Conservation (phyloP, 2,888 invertebrate species). For the Cheiracanthium punctorium region DNA sequence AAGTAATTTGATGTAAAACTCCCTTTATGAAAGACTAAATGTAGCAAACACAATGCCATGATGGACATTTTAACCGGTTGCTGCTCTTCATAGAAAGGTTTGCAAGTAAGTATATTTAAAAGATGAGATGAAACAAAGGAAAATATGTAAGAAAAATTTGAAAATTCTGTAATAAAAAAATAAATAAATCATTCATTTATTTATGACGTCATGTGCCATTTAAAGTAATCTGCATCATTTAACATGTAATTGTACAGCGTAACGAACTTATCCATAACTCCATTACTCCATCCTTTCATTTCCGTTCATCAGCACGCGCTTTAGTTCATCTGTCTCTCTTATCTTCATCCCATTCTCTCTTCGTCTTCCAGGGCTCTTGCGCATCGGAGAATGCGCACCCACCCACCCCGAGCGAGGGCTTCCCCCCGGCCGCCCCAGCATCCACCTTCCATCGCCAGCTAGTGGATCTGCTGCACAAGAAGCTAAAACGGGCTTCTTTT, state of each 20-base stretch:
- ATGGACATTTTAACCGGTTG: no score
- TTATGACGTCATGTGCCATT: no score
- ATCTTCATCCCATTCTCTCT: slow-evolving; percentile 16
- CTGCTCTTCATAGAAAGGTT: no score
- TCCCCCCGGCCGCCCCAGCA: slow-evolving; percentile 1
- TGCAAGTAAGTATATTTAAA: no score
- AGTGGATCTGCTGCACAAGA: slow-evolving; percentile 33
- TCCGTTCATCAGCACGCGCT: neutral
- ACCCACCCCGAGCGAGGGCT: slow-evolving; percentile 25
- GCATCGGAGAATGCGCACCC: slow-evolving; percentile 38
- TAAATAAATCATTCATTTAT: no score
- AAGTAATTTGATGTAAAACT: no score
- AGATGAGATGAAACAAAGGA: no score
- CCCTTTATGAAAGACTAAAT: no score
- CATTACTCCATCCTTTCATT: slow-evolving; percentile 15
- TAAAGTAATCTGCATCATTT: no score
- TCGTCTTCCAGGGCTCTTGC: slow-evolving; percentile 41
- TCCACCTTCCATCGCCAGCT: slow-evolving; percentile 43
- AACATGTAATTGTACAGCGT: neutral
- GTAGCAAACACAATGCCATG: no score
- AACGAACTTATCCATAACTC: neutral
- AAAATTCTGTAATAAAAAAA: no score
- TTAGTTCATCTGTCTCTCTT: neutral
- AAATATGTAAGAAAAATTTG: no score
- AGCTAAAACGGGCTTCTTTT: slow-evolving; percentile 12